A percentile compares a stretch with the other conserved stretches of the same genome.
Evolutionary conservation across 1,140 invertebrate species (phyloP).

Genomic region (Andrena cerasifolii): DNA sequence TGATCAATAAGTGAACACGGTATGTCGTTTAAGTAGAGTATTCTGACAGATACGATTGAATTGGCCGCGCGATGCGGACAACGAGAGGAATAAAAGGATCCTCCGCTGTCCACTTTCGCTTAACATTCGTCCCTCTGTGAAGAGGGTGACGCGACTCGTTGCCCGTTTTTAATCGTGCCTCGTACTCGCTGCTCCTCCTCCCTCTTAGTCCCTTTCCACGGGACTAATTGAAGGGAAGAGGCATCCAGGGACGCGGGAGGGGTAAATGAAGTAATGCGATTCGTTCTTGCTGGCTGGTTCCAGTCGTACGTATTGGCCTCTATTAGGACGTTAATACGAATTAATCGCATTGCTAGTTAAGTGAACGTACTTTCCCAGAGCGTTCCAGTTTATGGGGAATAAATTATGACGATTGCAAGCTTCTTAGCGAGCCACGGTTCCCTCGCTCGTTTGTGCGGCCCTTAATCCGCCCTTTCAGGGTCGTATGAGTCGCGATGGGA

Average conservation of each 20-base stretch:
- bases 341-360: conserved; percentile 45
- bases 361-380: neutral
- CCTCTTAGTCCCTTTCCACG: conserved; percentile 25
- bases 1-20: neutral
- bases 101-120: conserved; percentile 38
- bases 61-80: neutral
- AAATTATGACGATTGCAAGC: conserved; percentile 36
- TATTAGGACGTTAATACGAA: conserved; percentile 49
- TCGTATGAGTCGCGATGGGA: conserved; percentile 1
- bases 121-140: conserved; percentile 39
- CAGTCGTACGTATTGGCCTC: conserved; percentile 12
- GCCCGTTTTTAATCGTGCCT: conserved; percentile 37
- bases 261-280: conserved; percentile 42
- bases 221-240: conserved; percentile 56
- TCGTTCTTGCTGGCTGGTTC: neutral
- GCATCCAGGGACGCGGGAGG: neutral
- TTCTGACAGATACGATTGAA: neutral
- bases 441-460: conserved; percentile 22
- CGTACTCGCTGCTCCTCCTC: conserved; percentile 16
- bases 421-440: conserved; percentile 7
- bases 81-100: conserved; percentile 23
- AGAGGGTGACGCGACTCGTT: conserved; percentile 37
- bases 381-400: conserved; percentile 39
- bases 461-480: conserved; percentile 37
- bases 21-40: neutral